phyloP scores from a whole-genome alignment of 92 coral and sea anemone species.

The Anthopleura xanthogrammica region DNA sequence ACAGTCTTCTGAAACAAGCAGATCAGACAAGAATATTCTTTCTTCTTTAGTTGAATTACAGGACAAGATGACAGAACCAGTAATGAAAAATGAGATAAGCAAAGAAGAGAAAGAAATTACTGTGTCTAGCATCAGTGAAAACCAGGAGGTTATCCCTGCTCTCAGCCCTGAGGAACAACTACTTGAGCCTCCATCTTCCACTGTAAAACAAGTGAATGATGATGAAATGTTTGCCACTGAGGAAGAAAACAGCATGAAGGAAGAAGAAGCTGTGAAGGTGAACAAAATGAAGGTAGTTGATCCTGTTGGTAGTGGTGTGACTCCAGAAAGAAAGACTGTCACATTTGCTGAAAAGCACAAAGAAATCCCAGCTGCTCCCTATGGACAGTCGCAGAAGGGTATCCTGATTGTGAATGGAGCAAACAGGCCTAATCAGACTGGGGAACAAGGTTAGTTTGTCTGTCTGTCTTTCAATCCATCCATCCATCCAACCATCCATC shows the following conservation, averaged over 20 bases:
- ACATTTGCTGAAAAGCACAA: conserved; percentile 59
- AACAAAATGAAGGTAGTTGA: conserved; percentile 24
- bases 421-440: conserved; percentile 13
- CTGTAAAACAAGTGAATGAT: neutral
- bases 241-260: neutral
- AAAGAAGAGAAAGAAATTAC: neutral
- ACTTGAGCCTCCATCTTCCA: neutral
- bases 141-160: neutral
- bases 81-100: neutral
- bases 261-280: neutral
- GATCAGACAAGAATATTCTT: neutral
- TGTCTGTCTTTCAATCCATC: too few species aligned
- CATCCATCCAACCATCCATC: neutral
- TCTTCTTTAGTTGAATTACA: neutral
- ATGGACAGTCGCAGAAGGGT: conserved; percentile 29
- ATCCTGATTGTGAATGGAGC: conserved; percentile 37
- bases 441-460: conserved; percentile 22
- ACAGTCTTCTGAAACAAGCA: conserved; percentile 14
- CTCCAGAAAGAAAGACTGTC: conserved; percentile 71
- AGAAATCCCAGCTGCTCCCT: conserved; percentile 31
- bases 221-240: neutral
- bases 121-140: neutral
- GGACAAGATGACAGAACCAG: neutral
- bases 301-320: neutral
- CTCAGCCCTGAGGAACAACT: neutral